phyloP scores from a whole-genome alignment of 2,888 invertebrate genomes.

The Torymus auratus region DNA sequence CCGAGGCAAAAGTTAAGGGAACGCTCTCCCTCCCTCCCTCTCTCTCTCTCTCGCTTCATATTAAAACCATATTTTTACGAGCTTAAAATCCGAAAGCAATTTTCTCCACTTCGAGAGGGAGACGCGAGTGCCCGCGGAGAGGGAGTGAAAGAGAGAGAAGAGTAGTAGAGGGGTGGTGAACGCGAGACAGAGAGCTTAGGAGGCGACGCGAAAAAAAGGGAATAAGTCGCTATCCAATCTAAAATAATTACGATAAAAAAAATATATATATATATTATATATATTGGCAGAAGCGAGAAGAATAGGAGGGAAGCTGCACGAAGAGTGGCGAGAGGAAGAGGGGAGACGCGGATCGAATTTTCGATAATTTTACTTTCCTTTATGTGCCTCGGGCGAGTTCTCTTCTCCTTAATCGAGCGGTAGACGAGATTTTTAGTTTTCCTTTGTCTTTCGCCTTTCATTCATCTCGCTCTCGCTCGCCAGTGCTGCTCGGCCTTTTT shows the following conservation, averaged over 20 bases:
- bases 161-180: neutral
- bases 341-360: constrained; percentile 38
- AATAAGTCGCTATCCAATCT: constrained; percentile 48
- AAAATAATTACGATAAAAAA: constrained; percentile 53
- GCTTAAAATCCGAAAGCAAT: constrained; percentile 56
- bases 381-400: constrained; percentile 19
- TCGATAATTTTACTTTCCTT: constrained; percentile 40
- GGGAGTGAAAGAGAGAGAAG: constrained; percentile 1
- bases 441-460: constrained; percentile 21
- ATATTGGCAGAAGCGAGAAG: constrained; percentile 23
- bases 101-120: constrained; percentile 43
- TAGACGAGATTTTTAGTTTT: constrained; percentile 44
- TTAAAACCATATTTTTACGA: constrained; percentile 56
- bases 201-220: constrained; percentile 22
- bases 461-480: neutral
- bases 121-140: neutral
- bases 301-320: neutral
- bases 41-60: constrained; percentile 39
- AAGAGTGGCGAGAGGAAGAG: neutral
- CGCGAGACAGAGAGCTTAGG: constrained; percentile 25
- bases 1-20: constrained; percentile 49
- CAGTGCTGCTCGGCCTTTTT: neutral
- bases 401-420: constrained; percentile 39
- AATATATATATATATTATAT: constrained; percentile 32
- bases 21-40: neutral